These are phyloP conservation scores for Ammodytes marinus DNA, from an alignment of 2,113 vertebrate species.

Conservation along the genomic window DNA sequence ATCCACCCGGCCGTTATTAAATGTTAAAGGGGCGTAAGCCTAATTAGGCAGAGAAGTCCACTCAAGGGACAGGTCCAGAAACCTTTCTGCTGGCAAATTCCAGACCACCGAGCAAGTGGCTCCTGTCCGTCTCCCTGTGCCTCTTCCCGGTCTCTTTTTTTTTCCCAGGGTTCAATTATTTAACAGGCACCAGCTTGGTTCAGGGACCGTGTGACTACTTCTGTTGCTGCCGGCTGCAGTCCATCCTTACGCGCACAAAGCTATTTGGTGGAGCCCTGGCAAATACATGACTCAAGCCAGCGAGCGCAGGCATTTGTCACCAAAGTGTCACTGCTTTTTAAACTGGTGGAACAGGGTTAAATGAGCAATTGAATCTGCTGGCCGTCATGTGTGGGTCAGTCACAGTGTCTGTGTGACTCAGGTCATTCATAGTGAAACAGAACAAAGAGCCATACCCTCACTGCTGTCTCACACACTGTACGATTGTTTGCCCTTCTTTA, in stretches of 20 bases:
- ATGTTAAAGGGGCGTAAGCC: constrained; percentile 82
- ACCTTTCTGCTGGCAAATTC: constrained; percentile 63
- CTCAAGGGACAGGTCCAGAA: constrained; percentile 74
- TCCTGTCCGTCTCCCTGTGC: constrained; percentile 62
- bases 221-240: constrained; percentile 36
- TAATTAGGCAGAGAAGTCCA: constrained; percentile 81
- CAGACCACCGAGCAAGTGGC: constrained; percentile 70
- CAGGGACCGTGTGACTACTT: constrained; percentile 56
- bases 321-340: constrained; percentile 52
- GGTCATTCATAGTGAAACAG: constrained; percentile 27
- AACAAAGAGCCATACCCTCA: constrained; percentile 11
- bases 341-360: constrained; percentile 47
- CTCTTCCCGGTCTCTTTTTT: constrained; percentile 62
- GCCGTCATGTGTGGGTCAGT: constrained; percentile 40
- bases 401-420: constrained; percentile 26
- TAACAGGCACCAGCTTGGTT: constrained; percentile 70
- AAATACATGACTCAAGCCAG: constrained; percentile 43
- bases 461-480: constrained; percentile 21
- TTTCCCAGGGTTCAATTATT: constrained; percentile 79
- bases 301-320: constrained; percentile 53
- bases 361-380: constrained; percentile 54
- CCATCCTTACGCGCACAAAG: constrained; percentile 19
- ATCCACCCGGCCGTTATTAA: constrained; percentile 82
- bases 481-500: constrained; percentile 9
- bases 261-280: constrained; percentile 29